Percentiles rank a stretch among this genome's conserved stretches.
These are phyloP conservation scores for Ictidomys tridecemlineatus DNA, from an alignment of 2,113 vertebrate species.

Conservation along the genomic window DNA sequence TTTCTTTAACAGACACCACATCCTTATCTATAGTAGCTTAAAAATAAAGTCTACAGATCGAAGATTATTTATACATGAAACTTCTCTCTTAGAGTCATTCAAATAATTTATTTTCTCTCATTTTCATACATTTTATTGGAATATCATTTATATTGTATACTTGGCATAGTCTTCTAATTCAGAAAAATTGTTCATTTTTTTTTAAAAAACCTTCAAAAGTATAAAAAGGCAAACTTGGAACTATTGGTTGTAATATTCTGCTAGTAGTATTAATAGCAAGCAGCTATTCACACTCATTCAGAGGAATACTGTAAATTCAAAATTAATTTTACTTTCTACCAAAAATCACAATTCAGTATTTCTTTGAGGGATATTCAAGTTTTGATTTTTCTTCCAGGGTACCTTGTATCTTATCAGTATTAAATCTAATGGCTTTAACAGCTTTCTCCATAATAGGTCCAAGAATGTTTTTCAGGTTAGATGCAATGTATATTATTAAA, in stretches of 20 bases:
- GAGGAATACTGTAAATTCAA: background rate
- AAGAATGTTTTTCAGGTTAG: constrained; percentile 14
- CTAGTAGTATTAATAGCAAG: background rate
- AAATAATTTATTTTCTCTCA: background rate
- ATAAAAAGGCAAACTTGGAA: constrained; percentile 8
- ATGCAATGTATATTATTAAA: background rate
- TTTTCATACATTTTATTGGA: background rate
- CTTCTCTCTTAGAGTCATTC: background rate
- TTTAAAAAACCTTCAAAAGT: background rate
- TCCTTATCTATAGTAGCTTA: background rate
- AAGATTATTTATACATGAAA: background rate
- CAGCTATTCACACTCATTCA: background rate
- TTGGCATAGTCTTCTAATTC: constrained; percentile 1
- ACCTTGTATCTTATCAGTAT: background rate
- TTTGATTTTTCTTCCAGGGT: constrained; percentile 37
- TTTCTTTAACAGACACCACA: background rate
- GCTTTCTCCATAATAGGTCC: background rate
- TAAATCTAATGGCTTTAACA: constrained; percentile 18
- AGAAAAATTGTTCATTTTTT: constrained; percentile 8
- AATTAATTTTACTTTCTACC: constrained; percentile 51
- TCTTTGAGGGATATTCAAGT: background rate
- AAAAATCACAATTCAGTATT: background rate
- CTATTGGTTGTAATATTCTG: background rate
- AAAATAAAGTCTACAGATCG: background rate
- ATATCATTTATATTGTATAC: background rate